Conservation (phyloP, 2,888 invertebrate genomes). For the Meta bourneti region DNA sequence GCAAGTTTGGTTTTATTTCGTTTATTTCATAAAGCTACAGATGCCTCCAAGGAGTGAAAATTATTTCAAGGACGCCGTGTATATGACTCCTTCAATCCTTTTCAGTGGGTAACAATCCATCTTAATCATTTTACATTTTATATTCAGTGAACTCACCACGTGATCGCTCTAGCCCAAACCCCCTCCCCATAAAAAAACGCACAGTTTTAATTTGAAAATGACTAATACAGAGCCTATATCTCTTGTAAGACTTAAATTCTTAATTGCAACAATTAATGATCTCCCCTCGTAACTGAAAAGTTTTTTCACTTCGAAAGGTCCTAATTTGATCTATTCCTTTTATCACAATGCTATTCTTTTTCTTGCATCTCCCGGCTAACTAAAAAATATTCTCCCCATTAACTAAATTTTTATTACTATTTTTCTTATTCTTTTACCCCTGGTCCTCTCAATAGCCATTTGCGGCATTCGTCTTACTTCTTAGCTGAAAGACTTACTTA, state of each 20-base stretch:
- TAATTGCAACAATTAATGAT: constrained; percentile 27
- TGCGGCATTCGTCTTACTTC: constrained; percentile 46
- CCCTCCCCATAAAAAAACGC: not conserved
- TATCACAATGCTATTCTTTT: constrained; percentile 10
- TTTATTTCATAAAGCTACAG: too few relatives aligned
- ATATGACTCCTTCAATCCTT: too few relatives aligned
- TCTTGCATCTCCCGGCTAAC: not conserved
- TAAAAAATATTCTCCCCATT: constrained; percentile 26
- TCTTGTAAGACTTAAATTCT: constrained; percentile 31
- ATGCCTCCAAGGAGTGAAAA: too few relatives aligned
- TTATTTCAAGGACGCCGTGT: too few relatives aligned
- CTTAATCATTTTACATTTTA: too few relatives aligned
- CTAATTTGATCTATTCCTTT: constrained; percentile 36
- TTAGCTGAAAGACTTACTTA: constrained; percentile 44
- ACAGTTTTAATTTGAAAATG: not conserved
- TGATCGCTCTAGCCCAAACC: too few relatives aligned
- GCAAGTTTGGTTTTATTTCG: too few relatives aligned
- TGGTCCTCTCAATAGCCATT: constrained; percentile 11
- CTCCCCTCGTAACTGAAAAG: not conserved
- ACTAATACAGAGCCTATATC: constrained; percentile 2
- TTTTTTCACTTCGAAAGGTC: not conserved
- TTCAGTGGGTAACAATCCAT: too few relatives aligned
- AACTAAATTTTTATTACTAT: constrained; percentile 16
- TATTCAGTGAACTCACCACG: too few relatives aligned
- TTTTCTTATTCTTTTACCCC: not conserved